Evolutionary conservation across 1,140 invertebrate species (phyloP), one percentile per base, ranked within the genome.

Genomic region (Chrysopa pallens): DNA sequence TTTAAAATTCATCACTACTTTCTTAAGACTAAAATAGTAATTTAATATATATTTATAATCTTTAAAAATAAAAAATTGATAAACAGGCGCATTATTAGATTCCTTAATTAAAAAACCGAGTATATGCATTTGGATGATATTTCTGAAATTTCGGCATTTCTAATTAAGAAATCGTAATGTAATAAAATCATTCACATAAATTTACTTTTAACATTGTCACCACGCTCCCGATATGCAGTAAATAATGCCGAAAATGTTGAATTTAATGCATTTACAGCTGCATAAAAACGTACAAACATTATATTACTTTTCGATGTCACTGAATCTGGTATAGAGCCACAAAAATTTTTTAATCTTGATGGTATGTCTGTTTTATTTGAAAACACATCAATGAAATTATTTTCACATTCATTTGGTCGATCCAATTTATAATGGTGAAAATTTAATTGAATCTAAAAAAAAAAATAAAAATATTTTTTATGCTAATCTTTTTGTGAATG

Each of bases 341-440:
- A 89, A 60, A 83, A 84, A 51, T 78, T 74, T 50, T 74, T 74
- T 9, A 56, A 61, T 55, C 59, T 63, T 35, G 70, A 64, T 36
- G 69, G 62, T 48, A 80, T 62, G 48, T 81, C 72, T 17, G 78
- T 78, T 42, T 67, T 60, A 42, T 74, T 69, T 6, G 70, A 70
- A 57, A 85, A 84, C 37, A 89, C 67, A 56, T 87, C 79, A 35
- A 88, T 66, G 54, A 80, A 86, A 60, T 88, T 88, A 9, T 67
- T 69, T n/a, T 82, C 75, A 51, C 84, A 89, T 50, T 87, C 80
- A 56, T 89, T 88, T 1, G 84, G 83, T 50, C 73, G 74, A 35
- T 69, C 68, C 46, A 88, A 61, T 31, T 67, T 61, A 55, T 86
- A 86, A 29, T 60, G 52, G 27, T 70, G 58, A 55, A 86, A 87